Evolutionary conservation across 2,113 vertebrate species (phyloP), one percentile per base, ranked within the genome.

Genomic region (Garra rufa): DNA sequence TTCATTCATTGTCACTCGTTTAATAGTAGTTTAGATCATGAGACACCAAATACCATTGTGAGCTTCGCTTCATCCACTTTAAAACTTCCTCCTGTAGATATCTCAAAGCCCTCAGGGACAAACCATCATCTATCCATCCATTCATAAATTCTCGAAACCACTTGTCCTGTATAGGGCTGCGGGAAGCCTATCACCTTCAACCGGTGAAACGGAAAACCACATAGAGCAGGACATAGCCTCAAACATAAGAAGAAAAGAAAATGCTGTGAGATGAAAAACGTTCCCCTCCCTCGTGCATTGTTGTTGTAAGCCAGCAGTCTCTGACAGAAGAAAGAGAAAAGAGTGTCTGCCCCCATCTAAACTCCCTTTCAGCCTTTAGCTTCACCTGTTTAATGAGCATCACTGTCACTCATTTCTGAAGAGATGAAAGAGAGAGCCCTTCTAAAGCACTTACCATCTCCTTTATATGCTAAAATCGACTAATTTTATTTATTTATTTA

Each of bases 371-470:
- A 63, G 38, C 77, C 41, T 80, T 59, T 63, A 28, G 24, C 50
- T 44, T 63, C 21, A 78, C 38, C 38, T 83, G 17, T 83, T 83
- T 83, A 61, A 61, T 30, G 41, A 83, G 69, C 81, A 61, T 61
- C 81, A 46, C 55, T 59, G 67, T 82, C 69, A 59, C 17, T 57
- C 41, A 28, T 61, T 46, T 78, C 55, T 13, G 28, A 28, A 17
- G n/a, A 73, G 46, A 52, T 73, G 38, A 73, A 82, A 43, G 30
- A 21, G 30, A 82, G 28, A 57, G 38, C 38, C 30, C 50, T 74
- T 26, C 4, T 30, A 3, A 24, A 83, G 55, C 43, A 30, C 28
- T 74, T 83, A 65, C 41, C 34, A 44, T 13, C 61, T 24, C 15
- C 26, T 46, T 65, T 80, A 28, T 65, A 80, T 80, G 55, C 38